Evolutionary conservation across 2,888 invertebrate genomes (phyloP), one percentile per base, ranked within the genome.

Genomic region (Rhodophaea formosa): DNA sequence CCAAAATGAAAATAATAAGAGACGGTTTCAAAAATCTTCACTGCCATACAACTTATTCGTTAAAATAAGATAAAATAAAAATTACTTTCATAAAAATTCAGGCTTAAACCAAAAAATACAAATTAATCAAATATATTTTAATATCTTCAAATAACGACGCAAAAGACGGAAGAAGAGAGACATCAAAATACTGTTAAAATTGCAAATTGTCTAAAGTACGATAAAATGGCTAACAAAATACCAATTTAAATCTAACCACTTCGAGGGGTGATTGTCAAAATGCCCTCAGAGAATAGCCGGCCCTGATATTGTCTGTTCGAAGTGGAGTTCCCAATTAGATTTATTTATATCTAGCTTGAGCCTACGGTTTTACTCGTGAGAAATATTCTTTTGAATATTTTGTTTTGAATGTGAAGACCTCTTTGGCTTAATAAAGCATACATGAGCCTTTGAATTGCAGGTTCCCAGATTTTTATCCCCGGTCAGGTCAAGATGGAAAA

Each of bases 181-280:
- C 51, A 39, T 51, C 10, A 44, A 15, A 43, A 54, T 44, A 54
- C 44, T 45, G 30, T 45, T 54, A 12, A 43, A 29, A 54, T 44
- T 43, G 44, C 54, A 54, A 54, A 54, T 54, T 54, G 44, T 30
- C 23, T 15, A 15, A 54, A 54, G 43, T 15, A 44, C 30, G 45
- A 44, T 30, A 45, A 44, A 54, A 54, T 12, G 29, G 14, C 30
- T 54, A 45, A 32, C 43, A 39, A 43, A 53, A 23, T 53, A 53
- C 54, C 53, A 54, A 30, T 45, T 54, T 54, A 8, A 30, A 44
- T 54, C 15, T 45, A 54, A 53, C 53, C 53, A n/a, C 52, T 52
- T 17, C n/a, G 15, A 44, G 15, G 44, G 54, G 45, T 14, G 44
- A 54, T 54, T 32, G 30, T 23, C 44, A 32, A 32, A 54, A 45